A percentile compares a stretch with the other conserved stretches of the same genome.
phyloP scores from a whole-genome alignment of 2,888 invertebrate genomes.

The Melanostoma mellinum region DNA sequence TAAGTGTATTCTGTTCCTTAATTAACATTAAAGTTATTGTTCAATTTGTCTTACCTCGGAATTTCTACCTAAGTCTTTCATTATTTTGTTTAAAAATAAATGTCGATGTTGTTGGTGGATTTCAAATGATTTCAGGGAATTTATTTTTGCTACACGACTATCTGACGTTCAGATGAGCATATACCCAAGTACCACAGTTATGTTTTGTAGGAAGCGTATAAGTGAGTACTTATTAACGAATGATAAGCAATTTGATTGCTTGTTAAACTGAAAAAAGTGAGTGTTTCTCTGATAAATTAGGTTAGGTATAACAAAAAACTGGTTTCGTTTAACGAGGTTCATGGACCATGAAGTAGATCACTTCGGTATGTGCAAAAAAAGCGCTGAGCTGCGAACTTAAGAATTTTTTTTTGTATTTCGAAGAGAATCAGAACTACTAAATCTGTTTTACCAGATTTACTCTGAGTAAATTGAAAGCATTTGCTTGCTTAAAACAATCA shows the following conservation, averaged over 20 bases:
- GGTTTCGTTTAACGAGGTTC: constrained; percentile 2
- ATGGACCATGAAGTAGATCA: neutral
- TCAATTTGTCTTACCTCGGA: constrained; percentile 25
- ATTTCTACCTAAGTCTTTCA: constrained; percentile 9
- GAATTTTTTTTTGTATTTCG: neutral
- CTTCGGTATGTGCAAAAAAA: neutral
- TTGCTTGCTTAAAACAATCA: too few species aligned
- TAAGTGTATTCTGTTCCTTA: constrained; percentile 43
- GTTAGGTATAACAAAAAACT: constrained; percentile 16
- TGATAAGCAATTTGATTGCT: constrained; percentile 51
- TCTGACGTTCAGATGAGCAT: constrained; percentile 22
- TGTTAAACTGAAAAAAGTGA: constrained; percentile 58
- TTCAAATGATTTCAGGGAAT: neutral
- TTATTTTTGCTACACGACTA: neutral
- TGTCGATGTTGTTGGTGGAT: neutral
- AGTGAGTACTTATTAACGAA: constrained; percentile 55
- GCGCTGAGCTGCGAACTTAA: neutral
- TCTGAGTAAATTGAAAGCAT: too few species aligned
- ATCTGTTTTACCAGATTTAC: too few species aligned
- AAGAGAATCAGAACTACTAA: neutral
- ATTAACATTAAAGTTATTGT: constrained; percentile 52
- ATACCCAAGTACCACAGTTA: constrained; percentile 47
- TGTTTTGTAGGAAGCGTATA: constrained; percentile 31
- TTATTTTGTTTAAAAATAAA: constrained; percentile 5
- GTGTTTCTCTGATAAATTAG: constrained; percentile 43